Base-by-base conservation (phyloP, 2,113 vertebrate species). In the Mohoua ochrocephala region DNA sequence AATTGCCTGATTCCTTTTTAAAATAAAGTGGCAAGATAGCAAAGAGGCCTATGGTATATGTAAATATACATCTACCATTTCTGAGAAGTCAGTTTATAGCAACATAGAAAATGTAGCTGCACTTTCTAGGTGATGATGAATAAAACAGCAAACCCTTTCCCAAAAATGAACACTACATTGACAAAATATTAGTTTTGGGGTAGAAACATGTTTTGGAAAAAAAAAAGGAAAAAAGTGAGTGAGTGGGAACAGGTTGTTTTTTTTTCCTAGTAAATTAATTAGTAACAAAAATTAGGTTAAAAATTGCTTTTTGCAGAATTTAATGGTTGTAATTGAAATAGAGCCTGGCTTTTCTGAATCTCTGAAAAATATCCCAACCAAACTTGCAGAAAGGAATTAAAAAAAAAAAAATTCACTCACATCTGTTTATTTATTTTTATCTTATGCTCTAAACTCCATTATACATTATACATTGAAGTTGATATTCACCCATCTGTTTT, bases 371-470 rank as follows among this genome's bases (percentile, higher is more conserved):
- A 45, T 35, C 27, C 5, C 11, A 53, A 5, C 7, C 15, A 64
- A 39, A 53, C 19, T 78, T 57, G 4, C 11, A 84, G 49, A 88
- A 67, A 69, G 1, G 19, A 83, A 53, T 76, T 87, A 5, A 21
- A 64, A 3, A 65, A 84, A 76, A 71, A 79, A 57, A 53, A 79
- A 70, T 63, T 60, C 16, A 12, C 15, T 84, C 39, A 81, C 82
- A 94, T 91, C 63, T 95, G 54, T 80, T 95, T 92, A 74, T 80
- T 83, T n/a, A 80, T 95, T 83, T 94, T 80, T 71, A 54, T 81
- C 89, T 89, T 77, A 57, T 68, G 27, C 33, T 84, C 15, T 75
- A 33, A 82, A 84, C 13, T 69, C 42, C 47, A 84, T 86, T 77
- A 57, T 24, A 74, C 47, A 84, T 86, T 77, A 57, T 24, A 74